Evolutionary conservation across 2,797 vertebrate species (phyloP), one percentile per base, ranked within the genome.

Genomic region (Sternotherus odoratus): DNA sequence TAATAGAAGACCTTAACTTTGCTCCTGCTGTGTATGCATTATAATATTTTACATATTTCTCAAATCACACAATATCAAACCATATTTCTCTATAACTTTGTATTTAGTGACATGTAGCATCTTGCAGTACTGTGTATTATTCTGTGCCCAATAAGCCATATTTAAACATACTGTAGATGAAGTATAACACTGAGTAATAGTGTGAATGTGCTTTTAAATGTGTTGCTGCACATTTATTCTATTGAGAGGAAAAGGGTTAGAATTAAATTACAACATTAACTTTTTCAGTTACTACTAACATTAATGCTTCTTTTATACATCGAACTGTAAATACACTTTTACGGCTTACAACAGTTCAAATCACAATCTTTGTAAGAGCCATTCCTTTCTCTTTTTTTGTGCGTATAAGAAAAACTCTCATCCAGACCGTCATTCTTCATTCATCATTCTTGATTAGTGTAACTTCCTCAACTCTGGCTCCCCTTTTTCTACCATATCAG

Each of bases 271-370:
- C 28, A 83, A 56, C 2, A 21, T 1, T 54, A 13, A 39, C 36
- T 90, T 91, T 53, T 89, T 12, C 79, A 88, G 54, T 16, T 91
- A 36, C 4, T 66, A 4, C 79, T 88, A 79, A 89, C 26, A 11
- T 30, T 57, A 28, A 12, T 57, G 28, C 13, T 57, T 57, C n/a
- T n/a, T 28, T 57, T 57, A 56, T 56, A 57, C 28, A 57, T 8
- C 26, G 6, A 57, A 57, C n/a, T 69, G 16, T 21, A 39, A 39
- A n/a, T 69, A 60, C 0, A 78, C 5, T 19, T 79, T 79, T 79
- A 46, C 85, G 88, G 36, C 77, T 84, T 84, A 78, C 16, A 57
- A 33, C 79, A 91, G 88, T 85, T 86, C 9, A 85, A 94, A 83
- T 36, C 10, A 5, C 77, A 3, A 6, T 84, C 0, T 49, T 24